Evolutionary conservation across 2,113 vertebrate genomes (phyloP).

Genomic region (Callospermophilus lateralis): DNA sequence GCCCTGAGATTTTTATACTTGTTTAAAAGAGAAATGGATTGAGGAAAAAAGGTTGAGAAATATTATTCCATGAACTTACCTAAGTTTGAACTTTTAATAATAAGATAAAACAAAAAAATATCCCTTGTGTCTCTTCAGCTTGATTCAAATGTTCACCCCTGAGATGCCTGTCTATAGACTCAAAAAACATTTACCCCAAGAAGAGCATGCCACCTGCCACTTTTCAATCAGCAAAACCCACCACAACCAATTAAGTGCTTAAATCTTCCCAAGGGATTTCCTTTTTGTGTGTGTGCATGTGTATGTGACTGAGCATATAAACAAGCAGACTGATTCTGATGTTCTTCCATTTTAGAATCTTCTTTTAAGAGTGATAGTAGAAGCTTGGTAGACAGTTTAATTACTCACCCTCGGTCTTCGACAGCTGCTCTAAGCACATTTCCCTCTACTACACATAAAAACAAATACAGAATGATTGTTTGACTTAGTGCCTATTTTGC

Average conservation of each 20-base stretch:
- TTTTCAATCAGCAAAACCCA: conserved; percentile 31
- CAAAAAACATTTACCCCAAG: conserved; percentile 68
- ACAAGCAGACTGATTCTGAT: conserved; percentile 38
- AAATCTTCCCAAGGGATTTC: conserved; percentile 36
- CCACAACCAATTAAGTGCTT: conserved; percentile 30
- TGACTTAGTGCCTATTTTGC: conserved; percentile 58
- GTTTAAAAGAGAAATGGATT: conserved; percentile 36
- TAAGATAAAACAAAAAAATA: conserved; percentile 59
- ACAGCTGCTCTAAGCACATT: conserved; percentile 70
- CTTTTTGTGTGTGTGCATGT: not conserved
- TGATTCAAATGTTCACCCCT: conserved; percentile 43
- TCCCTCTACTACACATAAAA: conserved; percentile 68
- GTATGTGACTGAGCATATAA: conserved; percentile 63
- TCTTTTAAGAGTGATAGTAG: conserved; percentile 62
- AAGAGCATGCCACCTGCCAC: conserved; percentile 51
- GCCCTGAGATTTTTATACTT: conserved; percentile 13
- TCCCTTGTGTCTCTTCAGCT: conserved; percentile 9
- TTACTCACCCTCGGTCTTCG: conserved; percentile 66
- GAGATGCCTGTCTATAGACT: conserved; percentile 37
- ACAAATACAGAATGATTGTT: conserved; percentile 62
- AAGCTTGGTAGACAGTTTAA: conserved; percentile 68
- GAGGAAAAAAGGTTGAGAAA: not conserved
- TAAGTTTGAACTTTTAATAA: conserved; percentile 58
- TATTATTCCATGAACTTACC: not conserved
- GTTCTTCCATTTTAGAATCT: conserved; percentile 59